A percentile compares a stretch with the other conserved stretches of the same genome.
Evolutionary conservation across 2,113 vertebrate species (phyloP).

Genomic region (Macroglossus sobrinus): DNA sequence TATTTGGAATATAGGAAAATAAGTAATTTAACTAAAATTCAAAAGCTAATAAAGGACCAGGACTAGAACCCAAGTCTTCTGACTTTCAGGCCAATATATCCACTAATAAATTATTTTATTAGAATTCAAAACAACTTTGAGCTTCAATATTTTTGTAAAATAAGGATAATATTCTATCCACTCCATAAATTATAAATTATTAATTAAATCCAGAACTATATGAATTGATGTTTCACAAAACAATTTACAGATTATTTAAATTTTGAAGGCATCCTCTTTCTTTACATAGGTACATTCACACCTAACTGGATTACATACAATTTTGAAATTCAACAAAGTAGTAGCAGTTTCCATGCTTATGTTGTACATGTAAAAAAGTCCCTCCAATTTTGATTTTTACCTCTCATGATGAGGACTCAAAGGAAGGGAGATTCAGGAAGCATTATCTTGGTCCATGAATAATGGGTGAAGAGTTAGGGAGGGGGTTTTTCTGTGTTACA

Average conservation of each 20-base stretch:
- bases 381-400: not conserved
- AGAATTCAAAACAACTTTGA: not conserved
- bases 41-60: not conserved
- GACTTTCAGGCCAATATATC: not conserved
- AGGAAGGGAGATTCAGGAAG: not conserved
- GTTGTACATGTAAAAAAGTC: not conserved
- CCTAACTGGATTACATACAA: not conserved
- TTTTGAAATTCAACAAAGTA: not conserved
- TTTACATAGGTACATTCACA: not conserved
- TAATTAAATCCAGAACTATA: not conserved
- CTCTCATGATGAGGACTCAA: not conserved
- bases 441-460: not conserved
- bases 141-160: not conserved
- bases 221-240: not conserved
- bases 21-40: not conserved
- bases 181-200: not conserved
- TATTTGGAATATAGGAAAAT: not conserved
- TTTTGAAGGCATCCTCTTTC: not conserved
- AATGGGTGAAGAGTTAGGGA: not conserved
- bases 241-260: not conserved
- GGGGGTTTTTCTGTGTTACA: not conserved
- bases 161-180: not conserved
- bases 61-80: not conserved
- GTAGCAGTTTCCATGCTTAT: not conserved
- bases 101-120: not conserved